Evolutionary conservation across 2,113 vertebrate species (phyloP).

Genomic region (Clinocottus analis): DNA sequence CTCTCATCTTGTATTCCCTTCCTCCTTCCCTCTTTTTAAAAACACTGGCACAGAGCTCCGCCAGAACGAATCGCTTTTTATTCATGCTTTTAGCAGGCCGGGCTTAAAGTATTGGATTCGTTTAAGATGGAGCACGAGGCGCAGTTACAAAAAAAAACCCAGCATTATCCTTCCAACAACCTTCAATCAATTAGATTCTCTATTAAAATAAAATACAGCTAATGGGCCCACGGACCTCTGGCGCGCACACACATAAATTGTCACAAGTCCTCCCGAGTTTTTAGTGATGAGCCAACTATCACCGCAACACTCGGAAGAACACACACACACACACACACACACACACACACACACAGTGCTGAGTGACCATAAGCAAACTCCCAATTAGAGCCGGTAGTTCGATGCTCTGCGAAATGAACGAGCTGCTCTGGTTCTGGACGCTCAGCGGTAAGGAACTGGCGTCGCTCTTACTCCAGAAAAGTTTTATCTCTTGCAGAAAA

Average conservation of each 20-base stretch:
- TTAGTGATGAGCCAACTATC: conserved; percentile 7
- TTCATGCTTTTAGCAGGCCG: conserved; percentile 66
- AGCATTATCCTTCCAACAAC: conserved; percentile 77
- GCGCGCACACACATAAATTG: conserved; percentile 32
- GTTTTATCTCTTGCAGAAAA: not conserved
- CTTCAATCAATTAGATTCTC: conserved; percentile 75
- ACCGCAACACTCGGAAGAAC: conserved; percentile 17
- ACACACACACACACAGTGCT: no score
- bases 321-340: conserved; percentile 13
- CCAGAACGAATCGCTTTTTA: conserved; percentile 68
- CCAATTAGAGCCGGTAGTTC: conserved; percentile 53
- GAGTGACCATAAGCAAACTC: no score
- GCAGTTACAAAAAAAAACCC: conserved; percentile 54
- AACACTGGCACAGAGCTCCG: conserved; percentile 43
- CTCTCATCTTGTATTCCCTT: conserved; percentile 49
- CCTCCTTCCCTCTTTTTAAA: conserved; percentile 33
- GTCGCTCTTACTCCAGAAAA: conserved; percentile 8
- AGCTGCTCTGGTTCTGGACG: conserved; percentile 54
- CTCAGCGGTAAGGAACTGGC: conserved; percentile 20
- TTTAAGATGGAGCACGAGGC: conserved; percentile 59
- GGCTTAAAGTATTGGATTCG: conserved; percentile 62
- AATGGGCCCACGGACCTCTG: conserved; percentile 68
- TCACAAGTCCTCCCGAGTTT: conserved; percentile 9
- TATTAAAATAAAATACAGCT: conserved; percentile 45
- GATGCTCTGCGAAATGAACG: conserved; percentile 55